Evolutionary conservation across 2,113 vertebrate genomes (phyloP), one percentile per base, ranked within the genome.

Genomic region (Pelobates fuscus): DNA sequence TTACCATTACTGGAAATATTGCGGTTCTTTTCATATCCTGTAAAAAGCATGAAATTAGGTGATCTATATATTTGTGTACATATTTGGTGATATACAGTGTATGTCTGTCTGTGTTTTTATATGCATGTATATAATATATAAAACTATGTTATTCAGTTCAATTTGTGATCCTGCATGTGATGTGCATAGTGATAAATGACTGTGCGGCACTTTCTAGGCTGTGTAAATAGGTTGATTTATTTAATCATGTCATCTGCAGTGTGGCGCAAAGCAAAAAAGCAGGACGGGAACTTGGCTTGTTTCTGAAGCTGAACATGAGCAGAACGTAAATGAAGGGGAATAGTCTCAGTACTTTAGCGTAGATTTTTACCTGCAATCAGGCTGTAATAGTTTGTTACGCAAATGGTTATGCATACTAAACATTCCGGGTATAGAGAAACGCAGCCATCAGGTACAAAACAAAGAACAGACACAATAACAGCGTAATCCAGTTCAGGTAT

Each of bases 151-250:
- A 23, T 46, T 61, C 24, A 54, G 41, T 20, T 30, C 5, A 71
- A 21, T 61, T 71, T 24, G 21, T 63, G 69, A 15, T 62, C 46
- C 27, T 63, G 44, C 70, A 52, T 71, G 21, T 61, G 27, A 52
- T 71, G 21, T 61, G 27, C 70, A 62, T 17, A 23, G 44, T 71
- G 70, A 71, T 62, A 71, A 71, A 71, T 71, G 58, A 30, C 57
- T 44, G 32, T 27, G 23, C 55, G 57, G 46, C 70, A 49, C 44
- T 52, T 62, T 62, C 62, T 62, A 41, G 43, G 70, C 59, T 62
- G 43, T 46, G 70, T 27, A 67, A 75, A 75, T 74, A 58, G 37
- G 70, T 44, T 25, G 71, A 57, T 74, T 65, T 66, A 65, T 74
- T 57, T 46, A 75, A 44, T 58, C 46, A 43, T 75, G 71, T 75